phyloP scores from a whole-genome alignment of 92 coral and sea anemone genomes.

The Zoanthus sansibaricus region DNA sequence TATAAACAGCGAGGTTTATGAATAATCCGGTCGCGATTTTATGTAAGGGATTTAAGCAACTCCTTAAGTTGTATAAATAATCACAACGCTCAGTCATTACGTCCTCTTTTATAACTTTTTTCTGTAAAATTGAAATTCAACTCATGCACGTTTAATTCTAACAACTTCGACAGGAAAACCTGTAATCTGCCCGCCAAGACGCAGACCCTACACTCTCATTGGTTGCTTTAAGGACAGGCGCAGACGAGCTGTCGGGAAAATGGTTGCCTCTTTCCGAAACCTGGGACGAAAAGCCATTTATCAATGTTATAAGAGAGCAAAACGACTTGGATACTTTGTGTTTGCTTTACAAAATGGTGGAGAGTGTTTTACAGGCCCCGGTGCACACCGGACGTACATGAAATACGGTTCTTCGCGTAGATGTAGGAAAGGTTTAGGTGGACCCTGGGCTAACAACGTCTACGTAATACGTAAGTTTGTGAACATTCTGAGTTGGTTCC shows the following conservation, averaged over 20 bases:
- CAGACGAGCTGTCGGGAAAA: constrained; percentile 54
- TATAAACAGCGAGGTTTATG: no score
- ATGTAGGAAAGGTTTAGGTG: constrained; percentile 69
- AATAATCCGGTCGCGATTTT: no score
- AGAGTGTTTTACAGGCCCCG: constrained; percentile 61
- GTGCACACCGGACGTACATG: constrained; percentile 69
- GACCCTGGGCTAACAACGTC: constrained; percentile 70
- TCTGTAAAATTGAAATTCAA: no score
- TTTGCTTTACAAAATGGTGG: constrained; percentile 68
- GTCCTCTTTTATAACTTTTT: no score
- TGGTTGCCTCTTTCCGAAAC: constrained; percentile 28
- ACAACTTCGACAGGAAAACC: constrained; percentile 9
- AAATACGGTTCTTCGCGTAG: constrained; percentile 64
- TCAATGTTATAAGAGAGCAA: constrained; percentile 28
- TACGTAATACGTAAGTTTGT: constrained; percentile 46
- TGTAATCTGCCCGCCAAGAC: constrained; percentile 29
- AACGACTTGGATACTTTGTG: constrained; percentile 34
- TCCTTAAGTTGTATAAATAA: no score
- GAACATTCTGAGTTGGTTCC: no score
- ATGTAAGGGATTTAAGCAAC: no score
- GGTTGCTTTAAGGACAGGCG: constrained; percentile 68
- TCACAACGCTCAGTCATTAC: no score
- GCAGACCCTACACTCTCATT: constrained; percentile 13
- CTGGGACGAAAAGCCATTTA: constrained; percentile 28
- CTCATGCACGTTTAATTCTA: background rate